Evolutionary conservation across 2,113 vertebrate species (phyloP).

Genomic region (Sigmodon hispidus): DNA sequence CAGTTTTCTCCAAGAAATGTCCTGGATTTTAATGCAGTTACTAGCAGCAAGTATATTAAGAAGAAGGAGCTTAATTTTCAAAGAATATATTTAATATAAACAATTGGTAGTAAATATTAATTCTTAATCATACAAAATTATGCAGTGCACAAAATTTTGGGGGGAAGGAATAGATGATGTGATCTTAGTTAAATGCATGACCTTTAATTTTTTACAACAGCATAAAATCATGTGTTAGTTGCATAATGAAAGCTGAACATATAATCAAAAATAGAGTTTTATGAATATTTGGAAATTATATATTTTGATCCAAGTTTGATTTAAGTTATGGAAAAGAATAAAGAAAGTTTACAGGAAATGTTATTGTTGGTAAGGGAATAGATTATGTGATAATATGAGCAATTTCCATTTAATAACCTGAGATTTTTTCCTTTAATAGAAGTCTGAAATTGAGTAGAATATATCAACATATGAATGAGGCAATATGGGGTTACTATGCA

Average conservation of each 20-base stretch:
- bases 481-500: not conserved
- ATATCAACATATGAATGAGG: constrained; percentile 44
- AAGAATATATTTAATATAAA: not conserved
- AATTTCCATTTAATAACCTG: constrained; percentile 7
- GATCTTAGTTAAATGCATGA: not conserved
- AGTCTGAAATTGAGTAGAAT: constrained; percentile 44
- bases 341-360: constrained; percentile 30
- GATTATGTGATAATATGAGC: not conserved
- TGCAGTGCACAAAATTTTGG: not conserved
- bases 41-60: not conserved
- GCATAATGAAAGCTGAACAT: not conserved
- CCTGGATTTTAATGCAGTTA: not conserved
- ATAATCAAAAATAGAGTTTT: not conserved
- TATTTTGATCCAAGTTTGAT: not conserved
- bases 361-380: constrained; percentile 27
- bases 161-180: not conserved
- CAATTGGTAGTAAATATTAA: not conserved
- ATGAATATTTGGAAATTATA: constrained; percentile 25
- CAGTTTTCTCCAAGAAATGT: constrained; percentile 19
- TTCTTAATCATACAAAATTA: constrained; percentile 9
- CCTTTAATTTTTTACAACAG: constrained; percentile 11
- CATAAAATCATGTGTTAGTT: constrained; percentile 26
- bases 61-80: not conserved
- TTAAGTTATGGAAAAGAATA: constrained; percentile 31
- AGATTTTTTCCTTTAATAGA: constrained; percentile 36